These are phyloP conservation scores for Temnothorax longispinosus DNA, from an alignment of 1,140 invertebrate species.

Conservation along the genomic window DNA sequence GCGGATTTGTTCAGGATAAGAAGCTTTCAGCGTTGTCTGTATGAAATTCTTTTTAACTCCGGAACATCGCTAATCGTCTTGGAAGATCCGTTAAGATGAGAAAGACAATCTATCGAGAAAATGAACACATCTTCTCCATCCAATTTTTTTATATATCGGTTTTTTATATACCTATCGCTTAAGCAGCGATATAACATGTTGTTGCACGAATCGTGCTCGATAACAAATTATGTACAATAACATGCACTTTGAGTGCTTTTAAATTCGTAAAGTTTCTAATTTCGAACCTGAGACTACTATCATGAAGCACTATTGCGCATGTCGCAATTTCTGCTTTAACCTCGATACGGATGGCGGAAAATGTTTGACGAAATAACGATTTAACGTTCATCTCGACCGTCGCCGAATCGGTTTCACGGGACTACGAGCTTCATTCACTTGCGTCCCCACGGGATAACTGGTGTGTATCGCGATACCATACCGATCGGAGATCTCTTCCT, in stretches of 20 bases:
- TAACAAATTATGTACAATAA: not conserved
- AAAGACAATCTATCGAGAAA: conserved; percentile 33
- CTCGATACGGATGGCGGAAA: not conserved
- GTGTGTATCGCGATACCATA: conserved; percentile 59
- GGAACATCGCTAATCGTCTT: conserved; percentile 61
- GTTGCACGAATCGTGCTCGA: not conserved
- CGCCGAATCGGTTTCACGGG: conserved; percentile 2
- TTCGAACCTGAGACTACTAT: not conserved
- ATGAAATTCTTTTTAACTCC: conserved; percentile 62
- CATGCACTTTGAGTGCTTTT: not conserved
- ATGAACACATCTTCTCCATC: conserved; percentile 5
- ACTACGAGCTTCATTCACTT: conserved; percentile 48
- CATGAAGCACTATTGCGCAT: not conserved
- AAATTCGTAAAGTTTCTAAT: not conserved
- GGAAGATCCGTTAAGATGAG: conserved; percentile 45
- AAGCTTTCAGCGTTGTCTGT: conserved; percentile 63
- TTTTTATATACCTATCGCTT: not conserved
- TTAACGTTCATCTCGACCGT: conserved; percentile 52
- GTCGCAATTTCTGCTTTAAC: conserved; percentile 12
- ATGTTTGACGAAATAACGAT: conserved; percentile 30
- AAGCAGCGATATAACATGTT: conserved; percentile 4
- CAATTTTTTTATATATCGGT: conserved; percentile 23
- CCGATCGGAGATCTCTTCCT: conserved; percentile 63
- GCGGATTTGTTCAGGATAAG: conserved; percentile 66
- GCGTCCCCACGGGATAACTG: conserved; percentile 56